These are phyloP conservation scores for Euschistus heros DNA, from an alignment of 1,140 invertebrate genomes.

Conservation along the genomic window DNA sequence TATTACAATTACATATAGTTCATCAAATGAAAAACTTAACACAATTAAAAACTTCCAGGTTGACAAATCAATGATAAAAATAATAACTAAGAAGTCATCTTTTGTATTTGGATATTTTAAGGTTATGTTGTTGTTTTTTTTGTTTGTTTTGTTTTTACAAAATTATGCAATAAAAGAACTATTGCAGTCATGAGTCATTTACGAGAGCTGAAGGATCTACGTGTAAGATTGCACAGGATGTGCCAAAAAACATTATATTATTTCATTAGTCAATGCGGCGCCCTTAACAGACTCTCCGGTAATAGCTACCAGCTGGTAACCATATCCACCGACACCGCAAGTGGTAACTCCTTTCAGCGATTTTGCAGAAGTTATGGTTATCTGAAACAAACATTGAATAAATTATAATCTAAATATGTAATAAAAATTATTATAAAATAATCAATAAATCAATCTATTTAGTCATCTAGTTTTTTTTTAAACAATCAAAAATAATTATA, in stretches of 20 bases:
- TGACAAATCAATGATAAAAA: too few species aligned
- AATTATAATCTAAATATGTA: neutral
- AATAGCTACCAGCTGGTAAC: constrained; percentile 3
- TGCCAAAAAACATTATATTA: neutral
- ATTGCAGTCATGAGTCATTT: too few species aligned
- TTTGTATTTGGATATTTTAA: too few species aligned
- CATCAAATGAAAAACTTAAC: neutral
- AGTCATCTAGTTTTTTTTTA: neutral
- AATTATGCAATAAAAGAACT: too few species aligned
- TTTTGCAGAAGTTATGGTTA: neutral
- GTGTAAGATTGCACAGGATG: constrained; percentile 5
- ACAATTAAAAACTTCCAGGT: constrained; percentile 5
- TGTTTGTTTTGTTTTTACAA: too few species aligned
- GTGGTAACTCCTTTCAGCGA: constrained; percentile 5
- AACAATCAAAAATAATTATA: neutral
- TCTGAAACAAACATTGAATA: neutral
- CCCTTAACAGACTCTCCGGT: constrained; percentile 1
- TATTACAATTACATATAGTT: neutral
- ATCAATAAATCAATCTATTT: neutral
- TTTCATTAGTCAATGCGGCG: neutral
- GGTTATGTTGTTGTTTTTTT: too few species aligned
- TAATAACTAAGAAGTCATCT: too few species aligned
- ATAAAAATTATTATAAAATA: neutral
- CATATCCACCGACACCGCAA: neutral
- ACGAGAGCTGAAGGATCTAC: neutral